phyloP scores from a whole-genome alignment of 1,140 invertebrate species.

The Magallana ariakensis region DNA sequence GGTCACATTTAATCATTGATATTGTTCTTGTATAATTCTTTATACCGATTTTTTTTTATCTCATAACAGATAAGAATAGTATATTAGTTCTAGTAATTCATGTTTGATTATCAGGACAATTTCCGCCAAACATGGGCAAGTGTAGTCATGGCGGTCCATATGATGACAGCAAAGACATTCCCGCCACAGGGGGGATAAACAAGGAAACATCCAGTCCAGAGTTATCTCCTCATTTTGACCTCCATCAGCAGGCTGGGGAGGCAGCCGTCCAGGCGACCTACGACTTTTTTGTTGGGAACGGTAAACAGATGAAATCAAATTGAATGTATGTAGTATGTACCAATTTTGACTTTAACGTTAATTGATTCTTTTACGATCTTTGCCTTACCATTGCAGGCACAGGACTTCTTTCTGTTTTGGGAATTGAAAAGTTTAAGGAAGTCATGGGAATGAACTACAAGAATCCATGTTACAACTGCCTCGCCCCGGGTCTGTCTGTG shows the following conservation, averaged over 20 bases:
- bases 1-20: too few species aligned
- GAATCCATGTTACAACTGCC: conserved; percentile 47
- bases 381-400: conserved; percentile 17
- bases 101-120: background rate
- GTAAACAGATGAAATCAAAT: background rate
- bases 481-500: conserved; percentile 38
- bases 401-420: background rate
- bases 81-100: background rate
- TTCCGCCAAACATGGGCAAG: conserved; percentile 29
- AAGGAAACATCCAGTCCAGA: conserved; percentile 43
- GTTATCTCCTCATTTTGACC: conserved; percentile 49
- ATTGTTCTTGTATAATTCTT: too few species aligned
- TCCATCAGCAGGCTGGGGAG: conserved; percentile 40
- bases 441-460: background rate
- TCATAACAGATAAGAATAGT: too few species aligned
- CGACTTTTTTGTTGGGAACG: conserved; percentile 44
- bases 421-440: background rate
- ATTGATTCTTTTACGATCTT: too few species aligned
- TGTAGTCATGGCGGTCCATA: conserved; percentile 57
- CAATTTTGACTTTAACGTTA: too few species aligned
- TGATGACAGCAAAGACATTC: conserved; percentile 23
- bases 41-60: too few species aligned
- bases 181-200: conserved; percentile 54
- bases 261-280: conserved; percentile 46
- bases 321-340: too few species aligned